phyloP scores from a whole-genome alignment of 2,888 invertebrate species.

The Stenotaenia linearis region DNA sequence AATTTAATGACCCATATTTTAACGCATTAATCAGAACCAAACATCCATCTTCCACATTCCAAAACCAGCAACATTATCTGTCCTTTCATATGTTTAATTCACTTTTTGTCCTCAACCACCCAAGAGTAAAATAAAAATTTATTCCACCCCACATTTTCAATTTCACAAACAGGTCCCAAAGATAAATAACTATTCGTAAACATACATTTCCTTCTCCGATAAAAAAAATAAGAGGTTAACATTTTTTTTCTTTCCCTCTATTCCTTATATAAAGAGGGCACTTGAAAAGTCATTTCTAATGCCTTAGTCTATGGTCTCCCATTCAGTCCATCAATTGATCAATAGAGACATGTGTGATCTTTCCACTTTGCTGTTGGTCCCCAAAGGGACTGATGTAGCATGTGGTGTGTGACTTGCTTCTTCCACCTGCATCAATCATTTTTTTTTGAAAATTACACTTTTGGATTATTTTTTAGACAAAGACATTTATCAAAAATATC shows the following conservation, averaged over 20 bases:
- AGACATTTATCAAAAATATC: background rate
- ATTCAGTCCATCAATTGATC: conserved; percentile 11
- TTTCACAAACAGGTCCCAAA: background rate
- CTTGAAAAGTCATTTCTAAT: background rate
- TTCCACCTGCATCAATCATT: conserved; percentile 1
- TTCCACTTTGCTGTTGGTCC: conserved; percentile 5
- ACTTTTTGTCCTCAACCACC: background rate
- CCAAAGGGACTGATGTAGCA: background rate
- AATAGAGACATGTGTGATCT: background rate
- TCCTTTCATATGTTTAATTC: too few species aligned
- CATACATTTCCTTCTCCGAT: background rate
- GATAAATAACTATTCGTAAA: background rate
- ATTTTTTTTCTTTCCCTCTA: background rate
- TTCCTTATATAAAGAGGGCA: background rate
- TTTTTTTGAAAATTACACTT: background rate
- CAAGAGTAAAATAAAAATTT: background rate
- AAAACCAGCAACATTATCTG: too few species aligned
- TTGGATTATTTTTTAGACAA: conserved; percentile 4
- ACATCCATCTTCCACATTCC: too few species aligned
- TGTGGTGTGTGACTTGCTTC: background rate
- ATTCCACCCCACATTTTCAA: background rate
- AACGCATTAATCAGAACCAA: too few species aligned
- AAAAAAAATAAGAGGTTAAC: background rate
- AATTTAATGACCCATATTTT: too few species aligned
- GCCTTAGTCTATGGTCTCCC: background rate